These are phyloP conservation scores for Coluber constrictor DNA, from an alignment of 2,797 vertebrate species.

Conservation along the genomic window DNA sequence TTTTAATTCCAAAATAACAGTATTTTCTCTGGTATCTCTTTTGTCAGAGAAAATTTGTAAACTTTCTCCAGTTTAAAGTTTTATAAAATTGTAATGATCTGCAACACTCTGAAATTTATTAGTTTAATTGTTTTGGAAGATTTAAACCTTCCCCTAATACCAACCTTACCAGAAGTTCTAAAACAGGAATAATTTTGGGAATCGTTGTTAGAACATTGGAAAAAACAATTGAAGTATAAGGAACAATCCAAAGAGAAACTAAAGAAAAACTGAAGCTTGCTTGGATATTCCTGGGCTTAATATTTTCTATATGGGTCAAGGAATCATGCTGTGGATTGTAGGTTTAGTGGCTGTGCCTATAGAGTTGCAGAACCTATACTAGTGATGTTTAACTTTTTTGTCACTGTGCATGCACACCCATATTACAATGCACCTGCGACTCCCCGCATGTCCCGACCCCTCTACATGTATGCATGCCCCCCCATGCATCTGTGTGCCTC, in stretches of 20 bases:
- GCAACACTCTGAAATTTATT: background rate
- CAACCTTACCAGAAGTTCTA: background rate
- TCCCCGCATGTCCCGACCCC: no score
- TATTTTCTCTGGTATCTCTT: background rate
- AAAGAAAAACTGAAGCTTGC: background rate
- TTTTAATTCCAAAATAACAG: background rate
- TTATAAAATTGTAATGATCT: background rate
- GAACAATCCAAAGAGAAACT: background rate
- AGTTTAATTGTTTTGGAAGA: background rate
- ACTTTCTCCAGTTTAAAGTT: background rate
- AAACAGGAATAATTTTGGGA: background rate
- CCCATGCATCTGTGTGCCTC: no score
- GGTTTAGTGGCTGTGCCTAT: background rate
- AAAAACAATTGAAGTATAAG: background rate
- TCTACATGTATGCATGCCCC: no score
- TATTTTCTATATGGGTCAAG: background rate
- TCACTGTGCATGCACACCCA: no score
- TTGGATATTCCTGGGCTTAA: background rate
- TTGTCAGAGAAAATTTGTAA: background rate
- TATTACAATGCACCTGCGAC: no score
- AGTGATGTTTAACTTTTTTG: no score
- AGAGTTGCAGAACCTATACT: background rate
- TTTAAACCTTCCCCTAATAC: background rate
- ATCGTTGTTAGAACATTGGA: background rate
- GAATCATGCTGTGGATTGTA: background rate